Percentiles rank a stretch among this genome's conserved stretches.
Conservation (phyloP, 2,888 invertebrate genomes). For the Polyommatus iphigenia region DNA sequence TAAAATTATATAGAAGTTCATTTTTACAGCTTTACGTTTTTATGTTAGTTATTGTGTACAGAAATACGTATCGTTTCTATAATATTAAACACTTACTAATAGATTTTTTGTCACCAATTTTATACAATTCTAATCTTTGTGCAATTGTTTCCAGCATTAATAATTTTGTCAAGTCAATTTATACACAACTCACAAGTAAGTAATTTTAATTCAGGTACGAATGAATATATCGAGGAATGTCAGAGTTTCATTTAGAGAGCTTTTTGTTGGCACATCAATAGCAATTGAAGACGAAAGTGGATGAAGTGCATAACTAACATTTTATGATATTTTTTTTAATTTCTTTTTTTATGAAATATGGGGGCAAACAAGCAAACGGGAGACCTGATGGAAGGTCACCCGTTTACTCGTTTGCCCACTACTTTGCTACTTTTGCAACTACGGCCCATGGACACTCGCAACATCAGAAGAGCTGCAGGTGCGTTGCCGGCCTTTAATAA, state of each 20-base stretch:
- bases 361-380: too few species aligned
- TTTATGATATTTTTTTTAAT: too few species aligned
- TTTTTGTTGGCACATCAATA: constrained; percentile 2
- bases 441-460: too few species aligned
- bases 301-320: not conserved
- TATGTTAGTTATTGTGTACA: not conserved
- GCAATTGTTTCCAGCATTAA: not conserved
- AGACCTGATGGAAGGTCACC: too few species aligned
- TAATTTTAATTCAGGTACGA: constrained; percentile 12
- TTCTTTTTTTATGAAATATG: too few species aligned
- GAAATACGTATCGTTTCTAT: constrained; percentile 1
- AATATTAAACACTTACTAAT: not conserved
- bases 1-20: too few species aligned
- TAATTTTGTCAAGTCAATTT: constrained; percentile 11
- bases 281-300: not conserved
- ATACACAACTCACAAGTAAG: not conserved
- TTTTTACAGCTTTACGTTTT: not conserved
- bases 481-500: too few species aligned
- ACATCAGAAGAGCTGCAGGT: too few species aligned
- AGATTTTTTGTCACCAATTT: not conserved
- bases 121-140: not conserved
- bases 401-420: too few species aligned
- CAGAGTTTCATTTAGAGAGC: not conserved
- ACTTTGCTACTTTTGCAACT: too few species aligned
- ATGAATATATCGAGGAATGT: not conserved